A percentile compares a stretch with the other conserved stretches of the same genome.
phyloP scores from a whole-genome alignment of 2,113 vertebrate genomes.

The Pristiophorus japonicus region DNA sequence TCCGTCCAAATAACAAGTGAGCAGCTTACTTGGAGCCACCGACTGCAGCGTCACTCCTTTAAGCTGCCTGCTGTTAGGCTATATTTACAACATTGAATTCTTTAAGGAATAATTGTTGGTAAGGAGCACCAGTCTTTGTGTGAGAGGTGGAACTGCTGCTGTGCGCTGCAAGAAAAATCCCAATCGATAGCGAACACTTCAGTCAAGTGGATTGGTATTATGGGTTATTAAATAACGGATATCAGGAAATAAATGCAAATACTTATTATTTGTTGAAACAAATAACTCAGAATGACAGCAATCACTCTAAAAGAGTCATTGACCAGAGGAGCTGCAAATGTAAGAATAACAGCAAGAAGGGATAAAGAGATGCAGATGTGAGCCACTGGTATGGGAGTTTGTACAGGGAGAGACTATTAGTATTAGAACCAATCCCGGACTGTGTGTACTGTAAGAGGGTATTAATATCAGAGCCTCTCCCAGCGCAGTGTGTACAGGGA shows the following conservation, averaged over 20 bases:
- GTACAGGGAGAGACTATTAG: neutral
- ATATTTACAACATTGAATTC: neutral
- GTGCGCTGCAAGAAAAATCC: neutral
- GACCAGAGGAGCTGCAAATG: neutral
- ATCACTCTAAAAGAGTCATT: neutral
- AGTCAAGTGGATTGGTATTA: neutral
- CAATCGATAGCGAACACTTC: neutral
- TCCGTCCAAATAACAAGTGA: neutral
- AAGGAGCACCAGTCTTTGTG: neutral
- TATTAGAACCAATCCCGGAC: neutral
- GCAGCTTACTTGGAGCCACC: neutral
- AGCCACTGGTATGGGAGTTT: neutral
- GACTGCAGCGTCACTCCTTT: neutral
- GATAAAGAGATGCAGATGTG: neutral
- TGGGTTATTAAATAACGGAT: neutral
- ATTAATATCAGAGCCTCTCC: neutral
- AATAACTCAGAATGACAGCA: neutral
- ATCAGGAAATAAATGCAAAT: neutral
- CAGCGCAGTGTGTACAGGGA: neutral
- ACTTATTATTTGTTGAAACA: conserved; percentile 9
- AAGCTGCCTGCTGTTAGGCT: neutral
- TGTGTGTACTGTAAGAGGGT: neutral
- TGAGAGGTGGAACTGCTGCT: neutral
- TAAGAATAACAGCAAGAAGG: neutral
- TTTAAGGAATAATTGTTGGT: neutral